These are phyloP conservation scores for Nasonia oneida DNA, from an alignment of 2,888 invertebrate genomes.

Conservation along the genomic window DNA sequence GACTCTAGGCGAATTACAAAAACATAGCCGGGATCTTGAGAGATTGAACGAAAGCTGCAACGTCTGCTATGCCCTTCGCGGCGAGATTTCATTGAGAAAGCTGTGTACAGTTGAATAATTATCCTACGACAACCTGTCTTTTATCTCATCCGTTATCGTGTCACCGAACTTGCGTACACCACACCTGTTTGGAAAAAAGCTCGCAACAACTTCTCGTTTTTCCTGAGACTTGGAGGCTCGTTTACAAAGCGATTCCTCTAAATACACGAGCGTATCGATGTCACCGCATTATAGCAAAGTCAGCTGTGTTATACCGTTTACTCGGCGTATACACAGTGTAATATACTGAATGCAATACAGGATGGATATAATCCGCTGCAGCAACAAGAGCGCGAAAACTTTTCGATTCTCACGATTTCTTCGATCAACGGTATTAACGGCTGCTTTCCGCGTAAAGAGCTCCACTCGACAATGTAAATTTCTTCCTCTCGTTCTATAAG, in stretches of 20 bases:
- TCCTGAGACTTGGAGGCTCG: neutral
- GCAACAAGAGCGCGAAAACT: too few species aligned
- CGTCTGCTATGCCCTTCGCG: neutral
- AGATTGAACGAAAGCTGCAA: neutral
- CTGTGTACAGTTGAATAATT: too few species aligned
- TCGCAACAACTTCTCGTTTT: constrained; percentile 1
- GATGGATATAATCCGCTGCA: neutral
- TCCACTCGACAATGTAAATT: constrained; percentile 3
- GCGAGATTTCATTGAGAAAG: neutral
- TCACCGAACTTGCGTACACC: neutral
- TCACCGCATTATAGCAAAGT: neutral
- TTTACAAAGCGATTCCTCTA: neutral
- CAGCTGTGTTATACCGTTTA: neutral
- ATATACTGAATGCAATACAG: too few species aligned
- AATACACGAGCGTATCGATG: neutral
- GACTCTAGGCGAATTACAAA: neutral
- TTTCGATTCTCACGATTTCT: neutral
- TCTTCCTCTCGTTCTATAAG: neutral
- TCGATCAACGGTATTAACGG: neutral
- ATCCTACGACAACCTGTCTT: too few species aligned
- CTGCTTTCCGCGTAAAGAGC: neutral
- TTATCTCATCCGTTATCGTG: neutral
- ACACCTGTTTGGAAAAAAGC: too few species aligned
- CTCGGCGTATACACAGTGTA: neutral
- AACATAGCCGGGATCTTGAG: neutral